phyloP scores from a whole-genome alignment of 2,797 vertebrate species.

The Anas acuta region DNA sequence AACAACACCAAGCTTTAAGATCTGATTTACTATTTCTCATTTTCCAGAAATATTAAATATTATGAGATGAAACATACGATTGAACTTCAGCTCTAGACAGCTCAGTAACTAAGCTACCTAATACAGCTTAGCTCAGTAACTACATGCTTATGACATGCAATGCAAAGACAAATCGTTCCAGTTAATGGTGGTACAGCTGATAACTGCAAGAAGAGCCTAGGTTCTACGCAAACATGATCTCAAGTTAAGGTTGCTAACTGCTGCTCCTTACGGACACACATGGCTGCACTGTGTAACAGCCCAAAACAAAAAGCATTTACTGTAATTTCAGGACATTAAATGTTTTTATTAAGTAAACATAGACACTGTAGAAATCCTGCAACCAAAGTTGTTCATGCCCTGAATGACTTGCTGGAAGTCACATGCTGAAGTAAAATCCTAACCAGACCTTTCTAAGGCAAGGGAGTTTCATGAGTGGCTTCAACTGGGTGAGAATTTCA shows the following conservation, averaged over 20 bases:
- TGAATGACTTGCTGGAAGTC: neutral
- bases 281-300: fast-evolving
- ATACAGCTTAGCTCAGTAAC: neutral
- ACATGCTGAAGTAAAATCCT: neutral
- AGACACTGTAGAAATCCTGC: neutral
- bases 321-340: neutral
- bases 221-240: neutral
- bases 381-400: neutral
- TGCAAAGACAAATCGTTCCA: neutral
- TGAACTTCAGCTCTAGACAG: neutral
- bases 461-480: neutral
- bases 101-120: neutral
- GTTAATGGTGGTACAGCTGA: neutral
- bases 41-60: neutral
- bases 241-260: neutral
- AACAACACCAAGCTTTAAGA: neutral
- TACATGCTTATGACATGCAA: neutral
- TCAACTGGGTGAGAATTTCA: neutral
- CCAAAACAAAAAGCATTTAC: neutral
- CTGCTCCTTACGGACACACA: neutral
- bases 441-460: neutral
- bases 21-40: neutral
- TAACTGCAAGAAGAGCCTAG: neutral
- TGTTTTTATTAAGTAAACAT: neutral
- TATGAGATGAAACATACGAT: neutral